Evolutionary conservation across 2,113 vertebrate species (phyloP).

Genomic region (Strix aluco): DNA sequence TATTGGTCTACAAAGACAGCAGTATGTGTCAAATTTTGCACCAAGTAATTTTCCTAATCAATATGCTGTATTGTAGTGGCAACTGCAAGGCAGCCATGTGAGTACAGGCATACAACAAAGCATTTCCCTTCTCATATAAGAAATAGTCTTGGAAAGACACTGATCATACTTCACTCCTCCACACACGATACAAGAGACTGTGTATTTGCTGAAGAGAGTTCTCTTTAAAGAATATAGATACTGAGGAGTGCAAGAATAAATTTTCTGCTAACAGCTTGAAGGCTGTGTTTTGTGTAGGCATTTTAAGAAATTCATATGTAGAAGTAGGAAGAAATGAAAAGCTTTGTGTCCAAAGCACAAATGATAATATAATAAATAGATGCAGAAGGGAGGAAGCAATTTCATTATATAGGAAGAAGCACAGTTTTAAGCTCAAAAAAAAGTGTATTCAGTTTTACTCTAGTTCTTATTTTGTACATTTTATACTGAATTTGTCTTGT

Average conservation of each 20-base stretch:
- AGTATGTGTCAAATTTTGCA: conserved; percentile 80
- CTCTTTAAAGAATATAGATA: background rate
- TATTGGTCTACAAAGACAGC: conserved; percentile 94
- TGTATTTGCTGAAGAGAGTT: background rate
- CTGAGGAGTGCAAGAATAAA: background rate
- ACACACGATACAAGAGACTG: fast-evolving
- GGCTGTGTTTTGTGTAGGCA: background rate
- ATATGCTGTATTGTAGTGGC: conserved; percentile 13
- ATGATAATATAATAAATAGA: background rate
- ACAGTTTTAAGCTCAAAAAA: background rate
- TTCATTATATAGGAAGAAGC: background rate
- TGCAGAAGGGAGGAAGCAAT: background rate
- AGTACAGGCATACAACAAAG: conserved; percentile 1
- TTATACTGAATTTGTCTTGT: background rate
- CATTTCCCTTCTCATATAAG: background rate
- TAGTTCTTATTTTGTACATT: background rate
- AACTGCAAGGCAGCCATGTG: conserved; percentile 38
- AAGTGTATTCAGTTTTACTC: background rate
- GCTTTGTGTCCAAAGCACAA: background rate
- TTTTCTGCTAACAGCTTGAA: background rate
- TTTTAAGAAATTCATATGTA: background rate
- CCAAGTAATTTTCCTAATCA: conserved; percentile 38
- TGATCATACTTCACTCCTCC: background rate
- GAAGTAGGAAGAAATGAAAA: background rate
- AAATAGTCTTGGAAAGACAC: background rate